Percentiles rank a stretch among this genome's conserved stretches.
Conservation (phyloP, 2,888 invertebrate genomes). For the Caenorhabditis imperialis region DNA sequence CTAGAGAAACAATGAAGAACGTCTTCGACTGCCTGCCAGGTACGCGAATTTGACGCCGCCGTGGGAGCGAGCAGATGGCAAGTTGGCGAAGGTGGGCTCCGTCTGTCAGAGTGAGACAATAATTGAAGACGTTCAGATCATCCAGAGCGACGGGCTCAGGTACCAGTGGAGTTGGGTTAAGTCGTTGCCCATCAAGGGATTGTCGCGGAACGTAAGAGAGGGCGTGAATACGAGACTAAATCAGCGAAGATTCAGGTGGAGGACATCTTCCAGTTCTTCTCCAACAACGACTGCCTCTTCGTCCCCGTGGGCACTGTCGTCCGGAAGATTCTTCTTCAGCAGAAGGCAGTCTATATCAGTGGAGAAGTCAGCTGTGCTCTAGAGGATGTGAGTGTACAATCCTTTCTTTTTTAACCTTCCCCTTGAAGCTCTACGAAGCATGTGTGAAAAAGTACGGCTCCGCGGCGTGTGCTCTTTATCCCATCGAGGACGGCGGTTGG, state of each 20-base stretch:
- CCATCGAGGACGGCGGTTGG: constrained; percentile 27
- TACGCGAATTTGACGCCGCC: constrained; percentile 38
- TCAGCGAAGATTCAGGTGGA: constrained; percentile 18
- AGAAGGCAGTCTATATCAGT: constrained; percentile 35
- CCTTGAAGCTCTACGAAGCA: constrained; percentile 39
- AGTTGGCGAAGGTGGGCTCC: constrained; percentile 14
- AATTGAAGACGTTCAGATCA: constrained; percentile 29
- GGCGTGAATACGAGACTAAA: background rate
- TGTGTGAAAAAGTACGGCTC: constrained; percentile 46
- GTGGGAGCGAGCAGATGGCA: constrained; percentile 29
- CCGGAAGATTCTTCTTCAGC: constrained; percentile 18
- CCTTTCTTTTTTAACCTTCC: background rate
- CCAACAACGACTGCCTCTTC: constrained; percentile 29
- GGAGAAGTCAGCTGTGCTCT: constrained; percentile 57
- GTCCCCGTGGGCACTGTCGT: constrained; percentile 46
- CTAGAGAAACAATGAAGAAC: background rate
- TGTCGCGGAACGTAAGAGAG: constrained; percentile 16
- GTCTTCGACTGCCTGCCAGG: constrained; percentile 6
- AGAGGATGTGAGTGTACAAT: constrained; percentile 1
- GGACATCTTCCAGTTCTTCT: constrained; percentile 30
- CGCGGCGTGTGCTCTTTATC: constrained; percentile 51
- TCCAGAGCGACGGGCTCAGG: constrained; percentile 41
- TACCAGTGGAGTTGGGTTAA: constrained; percentile 65
- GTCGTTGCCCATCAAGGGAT: constrained; percentile 46
- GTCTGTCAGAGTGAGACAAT: background rate